These are phyloP conservation scores for Euwallacea similis DNA, from an alignment of 1,140 invertebrate genomes.

Conservation along the genomic window DNA sequence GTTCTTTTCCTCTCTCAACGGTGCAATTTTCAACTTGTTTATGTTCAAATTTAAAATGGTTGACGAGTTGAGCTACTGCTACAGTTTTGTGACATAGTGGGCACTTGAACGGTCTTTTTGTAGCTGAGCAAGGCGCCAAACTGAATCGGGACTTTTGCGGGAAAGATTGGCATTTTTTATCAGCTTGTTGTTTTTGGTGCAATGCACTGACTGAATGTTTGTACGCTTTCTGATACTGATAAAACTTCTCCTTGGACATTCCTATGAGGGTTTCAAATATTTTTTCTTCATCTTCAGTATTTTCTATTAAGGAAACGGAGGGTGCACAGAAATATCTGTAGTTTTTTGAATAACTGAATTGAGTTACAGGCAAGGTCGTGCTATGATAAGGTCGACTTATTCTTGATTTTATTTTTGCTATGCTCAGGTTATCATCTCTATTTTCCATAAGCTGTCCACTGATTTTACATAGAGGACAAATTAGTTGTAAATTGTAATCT, in stretches of 20 bases:
- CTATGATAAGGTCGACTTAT: slow-evolving; percentile 44
- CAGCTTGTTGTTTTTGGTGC: slow-evolving; percentile 10
- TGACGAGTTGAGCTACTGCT: slow-evolving; percentile 47
- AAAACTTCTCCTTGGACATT: slow-evolving; percentile 20
- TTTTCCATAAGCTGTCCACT: slow-evolving; percentile 21
- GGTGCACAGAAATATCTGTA: slow-evolving; percentile 17
- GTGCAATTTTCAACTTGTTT: slow-evolving; percentile 41
- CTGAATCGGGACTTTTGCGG: slow-evolving; percentile 12
- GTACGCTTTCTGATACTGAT: slow-evolving; percentile 2
- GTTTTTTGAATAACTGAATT: slow-evolving; percentile 21
- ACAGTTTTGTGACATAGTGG: slow-evolving; percentile 48
- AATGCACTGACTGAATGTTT: not conserved
- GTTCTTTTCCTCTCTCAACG: slow-evolving; percentile 43
- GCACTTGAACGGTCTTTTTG: slow-evolving; percentile 47
- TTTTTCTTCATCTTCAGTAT: slow-evolving; percentile 40
- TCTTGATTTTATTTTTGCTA: slow-evolving; percentile 44
- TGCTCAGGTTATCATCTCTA: too few species aligned
- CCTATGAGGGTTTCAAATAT: slow-evolving; percentile 31
- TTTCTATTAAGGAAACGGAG: slow-evolving; percentile 15
- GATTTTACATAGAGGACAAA: slow-evolving; percentile 29
- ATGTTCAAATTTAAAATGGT: slow-evolving; percentile 50
- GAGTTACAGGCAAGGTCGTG: slow-evolving; percentile 15
- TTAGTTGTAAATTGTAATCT: slow-evolving; percentile 1
- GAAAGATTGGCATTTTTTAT: too few species aligned
- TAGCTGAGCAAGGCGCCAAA: slow-evolving; percentile 24